A percentile compares a stretch with the other conserved stretches of the same genome.
These are phyloP conservation scores for Asbolus verrucosus DNA, from an alignment of 1,140 invertebrate genomes.

Conservation along the genomic window DNA sequence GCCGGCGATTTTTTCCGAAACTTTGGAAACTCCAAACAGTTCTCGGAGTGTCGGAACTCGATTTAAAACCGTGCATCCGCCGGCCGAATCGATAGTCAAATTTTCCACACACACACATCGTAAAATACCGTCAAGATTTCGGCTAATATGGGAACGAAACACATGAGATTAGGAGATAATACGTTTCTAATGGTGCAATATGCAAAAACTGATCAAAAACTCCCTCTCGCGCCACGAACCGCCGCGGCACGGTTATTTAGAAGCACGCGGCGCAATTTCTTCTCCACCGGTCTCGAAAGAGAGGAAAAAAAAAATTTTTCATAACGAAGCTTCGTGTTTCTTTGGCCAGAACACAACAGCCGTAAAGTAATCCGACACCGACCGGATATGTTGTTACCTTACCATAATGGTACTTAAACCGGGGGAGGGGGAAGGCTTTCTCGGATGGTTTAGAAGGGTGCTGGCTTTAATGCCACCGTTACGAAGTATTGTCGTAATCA, in stretches of 20 bases:
- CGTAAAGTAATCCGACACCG: constrained; percentile 42
- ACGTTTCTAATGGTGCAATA: constrained; percentile 1
- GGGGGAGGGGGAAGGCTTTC: constrained; percentile 24
- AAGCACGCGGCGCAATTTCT: no score
- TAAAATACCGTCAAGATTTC: constrained; percentile 6
- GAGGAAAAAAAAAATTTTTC: no score
- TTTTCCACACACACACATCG: neutral
- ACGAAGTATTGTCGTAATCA: constrained; percentile 6
- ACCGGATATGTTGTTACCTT: constrained; percentile 48
- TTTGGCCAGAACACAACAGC: constrained; percentile 22
- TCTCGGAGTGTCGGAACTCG: no score
- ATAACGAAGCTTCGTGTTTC: no score
- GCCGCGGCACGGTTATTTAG: no score
- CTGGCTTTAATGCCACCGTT: constrained; percentile 7
- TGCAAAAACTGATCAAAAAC: constrained; percentile 39
- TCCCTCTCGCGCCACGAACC: neutral
- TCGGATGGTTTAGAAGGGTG: constrained; percentile 27
- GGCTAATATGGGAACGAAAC: constrained; percentile 51
- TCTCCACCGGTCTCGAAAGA: no score
- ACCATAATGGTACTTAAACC: constrained; percentile 37
- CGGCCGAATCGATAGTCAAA: constrained; percentile 14
- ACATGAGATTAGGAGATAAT: constrained; percentile 52
- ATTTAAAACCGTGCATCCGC: no score
- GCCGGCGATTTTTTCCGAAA: no score
- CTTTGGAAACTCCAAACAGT: no score